Evolutionary conservation across 2,888 invertebrate genomes (phyloP), one percentile per base, ranked within the genome.

Genomic region (Atethmia centrago): DNA sequence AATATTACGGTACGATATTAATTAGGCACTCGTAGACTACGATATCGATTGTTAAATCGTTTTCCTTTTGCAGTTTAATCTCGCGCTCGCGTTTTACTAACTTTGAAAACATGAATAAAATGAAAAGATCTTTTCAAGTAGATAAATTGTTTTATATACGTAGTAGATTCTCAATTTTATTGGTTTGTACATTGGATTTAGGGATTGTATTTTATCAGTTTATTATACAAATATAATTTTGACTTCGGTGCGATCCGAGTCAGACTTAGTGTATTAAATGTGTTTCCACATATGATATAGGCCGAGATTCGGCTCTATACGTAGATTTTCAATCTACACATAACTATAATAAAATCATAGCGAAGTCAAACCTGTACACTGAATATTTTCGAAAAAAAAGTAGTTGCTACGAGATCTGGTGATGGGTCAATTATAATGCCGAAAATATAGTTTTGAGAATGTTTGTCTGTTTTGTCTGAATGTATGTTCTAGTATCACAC

Each of bases 11-110:
- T 31, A 53, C 40, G 12, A 31, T 53, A 53, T 78, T 78, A 79
- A 79, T 73, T 64, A 64, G 31, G 19, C 47, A 31, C 56, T 47
- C 47, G 40, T 7, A 53, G 66, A 72, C 42, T 66, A 56, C 36
- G 5, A 53, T 59, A 67, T 68, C n/a, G 59, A 79, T 59, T 78
- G 67, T n/a, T 55, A 45, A 64, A 64, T 53, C 25, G 42, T 66
- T 79, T 63, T 67, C 42, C 61, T 49, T 76, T 80, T 53, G 58
- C 76, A 42, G 49, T 76, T 51, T 80, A 70, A 75, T 72, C 67
- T 70, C 65, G 71, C 65, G 47, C 47, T n/a, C 31, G 55, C 62
- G 42, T 36, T 59, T 74, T 73, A 68, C 67, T 75, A 70, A 68
- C 53, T 73, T 67, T 64, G 47, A 53, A 63, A 67, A 58, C 79